A percentile compares a stretch with the other conserved stretches of the same genome.
phyloP scores from a whole-genome alignment of 2,113 vertebrate species.

The Galbula dea region DNA sequence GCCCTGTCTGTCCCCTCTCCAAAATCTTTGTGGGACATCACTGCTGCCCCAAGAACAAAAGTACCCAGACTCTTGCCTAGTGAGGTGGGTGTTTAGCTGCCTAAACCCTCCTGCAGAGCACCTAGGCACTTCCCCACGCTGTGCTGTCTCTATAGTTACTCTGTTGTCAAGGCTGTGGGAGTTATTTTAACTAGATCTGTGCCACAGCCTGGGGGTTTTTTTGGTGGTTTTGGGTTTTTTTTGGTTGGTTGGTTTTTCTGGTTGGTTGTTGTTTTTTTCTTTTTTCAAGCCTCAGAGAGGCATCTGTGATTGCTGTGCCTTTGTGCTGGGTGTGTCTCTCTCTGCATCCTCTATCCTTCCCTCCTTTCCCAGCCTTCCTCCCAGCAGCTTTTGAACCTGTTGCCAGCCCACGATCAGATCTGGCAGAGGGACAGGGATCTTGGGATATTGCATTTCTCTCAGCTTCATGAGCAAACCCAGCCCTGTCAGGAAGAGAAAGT shows the following conservation, averaged over 20 bases:
- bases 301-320: neutral
- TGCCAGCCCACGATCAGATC: slow-evolving; percentile 23
- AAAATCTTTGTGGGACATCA: neutral
- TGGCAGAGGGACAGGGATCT: slow-evolving; percentile 15
- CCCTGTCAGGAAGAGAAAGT: neutral
- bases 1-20: neutral
- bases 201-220: neutral
- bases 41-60: neutral
- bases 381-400: slow-evolving; percentile 33
- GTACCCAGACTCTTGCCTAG: neutral
- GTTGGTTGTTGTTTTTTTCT: too few species aligned
- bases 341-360: slow-evolving; percentile 21
- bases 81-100: neutral
- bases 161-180: slow-evolving; percentile 25
- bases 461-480: neutral
- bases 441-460: neutral
- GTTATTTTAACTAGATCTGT: slow-evolving; percentile 22
- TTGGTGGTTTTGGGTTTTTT: neutral
- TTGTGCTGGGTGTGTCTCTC: neutral
- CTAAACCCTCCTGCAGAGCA: neutral
- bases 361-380: slow-evolving; percentile 50
- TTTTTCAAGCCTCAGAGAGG: neutral
- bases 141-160: slow-evolving; percentile 33
- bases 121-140: neutral
- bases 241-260: too few species aligned